Conservation (phyloP, 2,888 invertebrate genomes). For the Dolichopus griseipennis region DNA sequence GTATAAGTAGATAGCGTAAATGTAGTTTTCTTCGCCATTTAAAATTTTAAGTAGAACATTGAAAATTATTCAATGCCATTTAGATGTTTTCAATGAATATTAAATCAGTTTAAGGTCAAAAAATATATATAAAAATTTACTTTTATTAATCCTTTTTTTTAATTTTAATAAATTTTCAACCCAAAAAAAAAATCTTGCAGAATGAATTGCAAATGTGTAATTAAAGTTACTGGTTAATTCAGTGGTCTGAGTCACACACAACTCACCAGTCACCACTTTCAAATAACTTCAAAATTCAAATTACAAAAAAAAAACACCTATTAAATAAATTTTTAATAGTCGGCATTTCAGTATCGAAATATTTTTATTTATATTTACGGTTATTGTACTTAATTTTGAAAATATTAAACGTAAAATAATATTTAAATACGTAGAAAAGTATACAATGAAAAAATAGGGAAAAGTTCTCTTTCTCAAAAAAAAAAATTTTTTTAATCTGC, state of each 20-base stretch:
- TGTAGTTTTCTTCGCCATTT: not conserved
- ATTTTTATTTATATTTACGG: not conserved
- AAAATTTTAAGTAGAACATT: not conserved
- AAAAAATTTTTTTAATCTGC: too few relatives aligned
- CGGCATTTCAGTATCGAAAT: not conserved
- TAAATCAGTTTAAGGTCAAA: not conserved
- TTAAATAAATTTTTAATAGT: not conserved
- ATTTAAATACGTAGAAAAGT: too few relatives aligned
- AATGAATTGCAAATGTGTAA: not conserved
- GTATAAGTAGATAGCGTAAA: too few relatives aligned
- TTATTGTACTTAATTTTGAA: too few relatives aligned
- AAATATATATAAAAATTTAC: not conserved
- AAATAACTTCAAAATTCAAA: not conserved
- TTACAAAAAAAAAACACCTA: not conserved
- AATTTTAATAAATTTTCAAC: not conserved
- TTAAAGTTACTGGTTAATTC: constrained; percentile 1
- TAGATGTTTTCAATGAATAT: not conserved
- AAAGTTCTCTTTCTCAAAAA: too few relatives aligned
- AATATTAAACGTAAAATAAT: too few relatives aligned
- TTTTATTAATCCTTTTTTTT: not conserved
- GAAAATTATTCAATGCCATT: constrained; percentile 4
- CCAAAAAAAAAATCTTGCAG: not conserved
- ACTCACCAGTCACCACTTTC: constrained; percentile 1
- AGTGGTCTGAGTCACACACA: constrained; percentile 4
- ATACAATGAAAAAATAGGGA: too few relatives aligned